Percentiles rank a stretch among this genome's conserved stretches.
phyloP scores from a whole-genome alignment of 2,797 vertebrate genomes.

The Alosa sapidissima region DNA sequence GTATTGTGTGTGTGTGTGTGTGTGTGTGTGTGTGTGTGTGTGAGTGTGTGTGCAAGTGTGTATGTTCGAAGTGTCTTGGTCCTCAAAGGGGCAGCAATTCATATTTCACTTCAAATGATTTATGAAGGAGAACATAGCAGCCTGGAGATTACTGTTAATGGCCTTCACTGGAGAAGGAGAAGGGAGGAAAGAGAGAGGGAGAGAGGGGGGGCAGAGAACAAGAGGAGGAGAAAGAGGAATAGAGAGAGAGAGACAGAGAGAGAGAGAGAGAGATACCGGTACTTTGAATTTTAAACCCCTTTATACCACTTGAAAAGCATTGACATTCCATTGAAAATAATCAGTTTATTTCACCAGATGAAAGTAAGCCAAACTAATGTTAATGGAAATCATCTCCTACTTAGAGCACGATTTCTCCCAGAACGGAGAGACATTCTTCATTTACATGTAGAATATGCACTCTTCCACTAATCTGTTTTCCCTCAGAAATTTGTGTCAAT shows the following conservation, averaged over 20 bases:
- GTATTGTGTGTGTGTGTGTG: background rate
- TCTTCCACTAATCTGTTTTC: no score
- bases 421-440: no score
- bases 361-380: background rate
- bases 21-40: background rate
- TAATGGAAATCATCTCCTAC: background rate
- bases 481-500: no score
- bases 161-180: conserved; percentile 67
- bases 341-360: background rate
- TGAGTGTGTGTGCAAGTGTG: background rate
- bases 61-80: background rate
- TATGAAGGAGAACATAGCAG: conserved; percentile 74
- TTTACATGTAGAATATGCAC: no score
- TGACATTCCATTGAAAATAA: background rate
- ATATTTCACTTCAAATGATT: conserved; percentile 73
- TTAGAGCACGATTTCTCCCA: no score
- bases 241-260: background rate
- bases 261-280: conserved; percentile 37
- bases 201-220: conserved; percentile 20
- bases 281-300: background rate
- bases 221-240: conserved; percentile 38
- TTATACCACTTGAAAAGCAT: background rate
- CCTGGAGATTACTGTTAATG: conserved; percentile 74
- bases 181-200: background rate
- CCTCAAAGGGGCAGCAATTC: background rate